Conservation (phyloP, 2,797 vertebrate species). For the Hypotaenidia okinawae region DNA sequence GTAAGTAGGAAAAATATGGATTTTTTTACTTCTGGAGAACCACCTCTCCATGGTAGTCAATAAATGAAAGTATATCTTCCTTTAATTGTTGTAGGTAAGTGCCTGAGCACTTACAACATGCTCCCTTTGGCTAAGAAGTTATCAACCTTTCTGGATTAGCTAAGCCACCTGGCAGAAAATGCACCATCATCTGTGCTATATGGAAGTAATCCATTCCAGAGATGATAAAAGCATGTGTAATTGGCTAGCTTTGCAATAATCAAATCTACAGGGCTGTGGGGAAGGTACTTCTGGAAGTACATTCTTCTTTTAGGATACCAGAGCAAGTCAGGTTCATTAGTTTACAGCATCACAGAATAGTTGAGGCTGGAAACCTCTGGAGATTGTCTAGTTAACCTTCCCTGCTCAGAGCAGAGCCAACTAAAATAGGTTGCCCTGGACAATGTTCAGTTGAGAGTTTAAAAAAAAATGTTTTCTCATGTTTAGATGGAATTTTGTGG, state of each 20-base stretch:
- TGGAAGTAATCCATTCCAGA: not conserved
- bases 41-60: not conserved
- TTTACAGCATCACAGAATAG: not conserved
- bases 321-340: not conserved
- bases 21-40: not conserved
- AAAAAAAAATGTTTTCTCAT: not conserved
- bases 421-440: not conserved
- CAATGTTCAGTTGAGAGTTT: not conserved
- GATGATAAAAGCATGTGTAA: not conserved
- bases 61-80: not conserved
- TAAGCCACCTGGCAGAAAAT: not conserved
- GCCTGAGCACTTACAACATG: not conserved
- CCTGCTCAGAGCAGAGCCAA: not conserved
- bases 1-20: not conserved
- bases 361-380: not conserved
- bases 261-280: not conserved
- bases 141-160: not conserved
- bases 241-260: not conserved
- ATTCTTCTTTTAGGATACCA: not conserved
- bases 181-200: not conserved
- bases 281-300: not conserved
- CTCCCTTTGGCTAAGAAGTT: not conserved
- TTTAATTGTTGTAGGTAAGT: not conserved
- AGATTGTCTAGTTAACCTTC: not conserved
- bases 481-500: not conserved